phyloP scores from a whole-genome alignment of 2,888 invertebrate genomes.

The Quadroppia sp. region DNA sequence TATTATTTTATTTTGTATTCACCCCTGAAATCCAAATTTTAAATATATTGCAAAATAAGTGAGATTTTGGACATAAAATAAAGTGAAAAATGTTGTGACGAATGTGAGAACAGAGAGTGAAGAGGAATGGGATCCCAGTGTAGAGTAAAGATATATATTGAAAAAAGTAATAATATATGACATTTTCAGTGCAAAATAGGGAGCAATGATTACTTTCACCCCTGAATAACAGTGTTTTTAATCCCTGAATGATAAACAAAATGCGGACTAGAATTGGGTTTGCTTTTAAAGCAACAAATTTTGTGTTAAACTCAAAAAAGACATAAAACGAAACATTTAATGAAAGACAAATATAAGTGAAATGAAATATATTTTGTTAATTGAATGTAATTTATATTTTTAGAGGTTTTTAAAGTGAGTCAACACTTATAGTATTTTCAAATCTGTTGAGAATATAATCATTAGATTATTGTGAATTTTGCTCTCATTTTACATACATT shows the following conservation, averaged over 20 bases:
- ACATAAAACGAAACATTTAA: not conserved
- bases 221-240: slow-evolving; percentile 8
- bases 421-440: not conserved
- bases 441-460: not conserved
- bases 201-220: not conserved
- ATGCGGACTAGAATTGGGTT: not conserved
- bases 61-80: slow-evolving; percentile 9
- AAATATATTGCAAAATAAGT: slow-evolving; percentile 20
- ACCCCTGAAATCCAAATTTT: slow-evolving; percentile 17
- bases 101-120: slow-evolving; percentile 4
- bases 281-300: not conserved
- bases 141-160: not conserved
- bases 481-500: not conserved
- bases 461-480: not conserved
- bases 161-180: slow-evolving; percentile 15
- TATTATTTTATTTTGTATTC: slow-evolving; percentile 23
- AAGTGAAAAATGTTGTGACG: slow-evolving; percentile 16
- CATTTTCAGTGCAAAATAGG: not conserved
- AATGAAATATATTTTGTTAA: not conserved
- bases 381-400: too few species aligned
- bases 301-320: not conserved
- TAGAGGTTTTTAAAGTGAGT: slow-evolving; percentile 8
- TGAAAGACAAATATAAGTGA: not conserved
- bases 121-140: not conserved
- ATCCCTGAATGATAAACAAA: slow-evolving; percentile 22